Evolutionary conservation across 2,888 invertebrate genomes (phyloP).

Genomic region (Subacronicta megacephala): DNA sequence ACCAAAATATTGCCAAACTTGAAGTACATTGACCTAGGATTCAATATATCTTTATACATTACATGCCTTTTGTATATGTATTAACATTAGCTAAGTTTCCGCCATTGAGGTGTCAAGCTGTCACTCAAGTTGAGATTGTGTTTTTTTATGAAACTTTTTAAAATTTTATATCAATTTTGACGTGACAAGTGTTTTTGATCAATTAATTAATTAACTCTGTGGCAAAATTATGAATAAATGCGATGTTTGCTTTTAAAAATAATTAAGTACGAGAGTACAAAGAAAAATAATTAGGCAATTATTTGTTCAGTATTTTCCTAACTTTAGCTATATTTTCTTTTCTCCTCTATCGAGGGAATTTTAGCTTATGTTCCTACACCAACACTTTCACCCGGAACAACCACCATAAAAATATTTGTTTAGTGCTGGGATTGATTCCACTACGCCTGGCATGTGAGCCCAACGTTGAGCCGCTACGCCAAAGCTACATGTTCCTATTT

Average conservation of each 20-base stretch:
- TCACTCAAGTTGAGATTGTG: constrained; percentile 25
- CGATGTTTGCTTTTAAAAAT: not conserved
- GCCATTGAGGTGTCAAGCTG: constrained; percentile 46
- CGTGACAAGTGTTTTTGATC: not conserved
- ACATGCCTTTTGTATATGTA: constrained; percentile 33
- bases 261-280: too few relatives aligned
- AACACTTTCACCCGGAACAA: too few relatives aligned
- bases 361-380: too few relatives aligned
- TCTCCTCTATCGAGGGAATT: too few relatives aligned
- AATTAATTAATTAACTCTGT: constrained; percentile 5
- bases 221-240: not conserved
- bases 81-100: constrained; percentile 26
- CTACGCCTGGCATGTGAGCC: too few relatives aligned
- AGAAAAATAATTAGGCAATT: too few relatives aligned
- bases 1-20: not conserved
- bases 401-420: too few relatives aligned
- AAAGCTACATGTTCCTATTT: too few relatives aligned
- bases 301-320: too few relatives aligned
- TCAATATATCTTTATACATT: constrained; percentile 14
- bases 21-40: constrained; percentile 8
- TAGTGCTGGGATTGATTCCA: too few relatives aligned
- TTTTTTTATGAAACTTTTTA: not conserved
- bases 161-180: not conserved
- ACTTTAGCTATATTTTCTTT: too few relatives aligned
- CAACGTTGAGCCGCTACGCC: too few relatives aligned